Evolutionary conservation across 2,797 vertebrate species (phyloP).

Genomic region (Simalia tracyae): DNA sequence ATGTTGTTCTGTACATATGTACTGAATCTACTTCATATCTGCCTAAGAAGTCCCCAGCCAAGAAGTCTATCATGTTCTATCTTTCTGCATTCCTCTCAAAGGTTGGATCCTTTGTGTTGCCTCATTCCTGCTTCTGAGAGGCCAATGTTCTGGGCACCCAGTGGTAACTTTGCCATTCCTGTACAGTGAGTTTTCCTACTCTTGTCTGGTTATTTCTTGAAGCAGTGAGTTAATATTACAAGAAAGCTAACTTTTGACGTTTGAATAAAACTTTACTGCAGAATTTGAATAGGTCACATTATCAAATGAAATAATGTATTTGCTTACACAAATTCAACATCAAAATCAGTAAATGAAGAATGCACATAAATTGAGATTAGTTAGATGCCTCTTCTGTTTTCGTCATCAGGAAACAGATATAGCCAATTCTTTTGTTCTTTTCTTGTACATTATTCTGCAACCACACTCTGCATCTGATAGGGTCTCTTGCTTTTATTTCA

Average conservation of each 20-base stretch:
- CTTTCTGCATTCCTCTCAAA: background rate
- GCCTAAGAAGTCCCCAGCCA: constrained; percentile 20
- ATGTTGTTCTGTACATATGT: constrained; percentile 27
- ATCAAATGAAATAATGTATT: background rate
- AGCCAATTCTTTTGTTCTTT: background rate
- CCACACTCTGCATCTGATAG: background rate
- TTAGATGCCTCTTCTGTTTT: background rate
- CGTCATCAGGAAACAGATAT: background rate
- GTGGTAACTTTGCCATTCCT: background rate
- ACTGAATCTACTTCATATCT: constrained; percentile 45
- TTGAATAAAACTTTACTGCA: background rate
- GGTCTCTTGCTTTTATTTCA: background rate
- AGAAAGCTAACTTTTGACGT: background rate
- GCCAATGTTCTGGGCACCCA: background rate
- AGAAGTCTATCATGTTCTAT: background rate
- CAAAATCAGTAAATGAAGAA: background rate
- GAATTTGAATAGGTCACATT: background rate
- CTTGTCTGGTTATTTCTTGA: background rate
- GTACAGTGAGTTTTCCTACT: background rate
- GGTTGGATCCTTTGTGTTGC: background rate
- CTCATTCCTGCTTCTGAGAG: background rate
- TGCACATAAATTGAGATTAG: background rate
- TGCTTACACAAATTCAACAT: background rate
- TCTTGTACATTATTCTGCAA: background rate
- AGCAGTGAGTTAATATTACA: background rate